Evolutionary conservation across 2,797 vertebrate species (phyloP), one percentile per base, ranked within the genome.

Genomic region (Myotis planiceps): DNA sequence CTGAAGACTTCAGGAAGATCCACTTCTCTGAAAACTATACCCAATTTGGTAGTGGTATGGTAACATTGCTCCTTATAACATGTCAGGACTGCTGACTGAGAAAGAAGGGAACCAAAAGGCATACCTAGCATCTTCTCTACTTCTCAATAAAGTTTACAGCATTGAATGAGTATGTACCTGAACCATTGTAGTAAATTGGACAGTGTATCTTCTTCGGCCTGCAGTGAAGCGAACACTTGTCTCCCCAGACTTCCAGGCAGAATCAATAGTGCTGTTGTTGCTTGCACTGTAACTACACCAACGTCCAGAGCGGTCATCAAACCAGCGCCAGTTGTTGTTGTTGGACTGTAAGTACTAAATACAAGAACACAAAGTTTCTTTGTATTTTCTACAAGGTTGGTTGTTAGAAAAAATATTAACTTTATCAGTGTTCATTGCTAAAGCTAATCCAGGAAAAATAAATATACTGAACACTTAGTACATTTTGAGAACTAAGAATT

Each of bases 221-320:
- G 99, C 99, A 21, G 99, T 99, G 97, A 99, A 99, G 80, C 99
- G 99, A 60, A 99, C 99, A 45, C 99, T 99, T 94, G 99, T 99
- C 97, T 99, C 99, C 14, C 99, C 99, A 0, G 99, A 99, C 47
- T 99, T 99, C 99, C 99, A 99, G 0, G 99, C 99, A 0, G 99
- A 99, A 97, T 99, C 99, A 68, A 99, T 99, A 83, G 99, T 99
- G 95, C 99, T 99, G 98, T 99, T 99, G 98, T 99, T 99, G 96
- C 99, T 99, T 87, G 99, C 99, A 71, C 99, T 99, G 97, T 99
- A 99, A 98, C 99, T 99, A 98, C 99, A 99, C 99, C 99, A 99
- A 89, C 99, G 99, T 12, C 99, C 99, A 2, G 99, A 99, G 55
- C 99, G 99, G 97, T 99, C 99, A 97, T 99, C 99, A 98, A 99